Evolutionary conservation across 53 echinoderm and acorn worm species (phyloP).

Genomic region (Hippasteria phrygiana): DNA sequence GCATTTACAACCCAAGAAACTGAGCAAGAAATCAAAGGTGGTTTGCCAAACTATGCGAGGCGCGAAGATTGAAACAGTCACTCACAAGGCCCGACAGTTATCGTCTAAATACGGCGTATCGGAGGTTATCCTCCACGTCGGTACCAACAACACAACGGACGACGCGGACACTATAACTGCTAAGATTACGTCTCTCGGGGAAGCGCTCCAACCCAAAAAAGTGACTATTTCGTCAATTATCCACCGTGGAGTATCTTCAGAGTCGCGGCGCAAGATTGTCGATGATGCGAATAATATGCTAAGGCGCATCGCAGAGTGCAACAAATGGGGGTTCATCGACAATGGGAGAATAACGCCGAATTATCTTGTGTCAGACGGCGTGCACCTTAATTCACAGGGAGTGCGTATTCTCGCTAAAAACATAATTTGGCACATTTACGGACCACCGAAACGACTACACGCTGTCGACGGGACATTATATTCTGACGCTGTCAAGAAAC

Average conservation of each 20-base stretch:
- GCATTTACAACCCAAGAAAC: slow-evolving; percentile 13
- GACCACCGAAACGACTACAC: too few relatives aligned
- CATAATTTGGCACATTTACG: slow-evolving; percentile 8
- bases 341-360: not conserved
- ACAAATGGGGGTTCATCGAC: slow-evolving; percentile 42
- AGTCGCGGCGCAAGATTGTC: not conserved
- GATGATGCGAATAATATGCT: slow-evolving; percentile 27
- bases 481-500: too few relatives aligned
- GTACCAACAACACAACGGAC: slow-evolving; percentile 38
- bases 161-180: slow-evolving; percentile 36
- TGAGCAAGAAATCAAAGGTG: slow-evolving; percentile 20
- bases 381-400: slow-evolving; percentile 33
- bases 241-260: slow-evolving; percentile 13
- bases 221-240: slow-evolving; percentile 35
- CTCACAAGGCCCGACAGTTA: slow-evolving; percentile 12
- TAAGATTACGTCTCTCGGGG: slow-evolving; percentile 38
- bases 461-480: too few relatives aligned
- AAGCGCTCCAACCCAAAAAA: slow-evolving; percentile 12
- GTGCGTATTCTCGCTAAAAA: slow-evolving; percentile 13
- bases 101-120: slow-evolving; percentile 12
- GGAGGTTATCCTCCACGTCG: slow-evolving; percentile 30
- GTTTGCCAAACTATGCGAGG: slow-evolving; percentile 47
- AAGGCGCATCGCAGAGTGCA: not conserved
- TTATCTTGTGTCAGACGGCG: slow-evolving; percentile 21
- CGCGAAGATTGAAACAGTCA: slow-evolving; percentile 22